Base-by-base conservation (phyloP, 2,888 invertebrate genomes). In the Meandrusa payeni region DNA sequence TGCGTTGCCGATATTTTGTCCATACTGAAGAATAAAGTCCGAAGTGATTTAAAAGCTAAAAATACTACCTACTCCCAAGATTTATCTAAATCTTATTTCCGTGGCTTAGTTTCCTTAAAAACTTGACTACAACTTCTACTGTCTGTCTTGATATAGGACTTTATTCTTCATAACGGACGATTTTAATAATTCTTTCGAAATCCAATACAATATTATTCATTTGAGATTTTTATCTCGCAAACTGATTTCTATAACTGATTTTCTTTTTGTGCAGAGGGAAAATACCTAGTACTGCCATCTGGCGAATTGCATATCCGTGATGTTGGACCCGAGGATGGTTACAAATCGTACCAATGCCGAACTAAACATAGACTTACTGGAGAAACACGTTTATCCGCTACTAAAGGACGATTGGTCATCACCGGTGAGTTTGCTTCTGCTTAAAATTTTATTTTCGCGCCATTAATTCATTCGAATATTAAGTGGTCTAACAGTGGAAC, bases 271-370 rank as follows among this genome's bases (percentile, higher is more conserved):
- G 52, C 89, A 97, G 98, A 97, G 86, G 97, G 96, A 61, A 97
- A 98, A 91, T 97, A 97, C 75, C 91, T 97, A 78, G 97, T 98
- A 28, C 89, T 98, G 48, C 95, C 97, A 56, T 96, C 97, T 66
- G 98, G 98, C 54, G 97, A 98, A 83, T 90, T 98, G 53, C 97
- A 98, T 81, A 97, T 98, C 65, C 93, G 96, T 69, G 96, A 97
- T 89, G 97, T 97, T 49, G 95, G 95, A 77, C 96, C 96, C 51
- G 96, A 96, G 77, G 97, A 98, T 80, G 96, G 96, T 51, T 95
- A 95, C 83, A 96, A 96, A 83, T 95, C 95, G 48, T 97, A 97
- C 76, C 96, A 97, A 82, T 97, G 97, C 77, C 92, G 97, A 61
- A 97, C 97, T 46, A 96, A 96, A 77, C 97, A 97, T 75, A 92